Base-by-base conservation (phyloP, 2,888 invertebrate species). In the Crematogaster levior region DNA sequence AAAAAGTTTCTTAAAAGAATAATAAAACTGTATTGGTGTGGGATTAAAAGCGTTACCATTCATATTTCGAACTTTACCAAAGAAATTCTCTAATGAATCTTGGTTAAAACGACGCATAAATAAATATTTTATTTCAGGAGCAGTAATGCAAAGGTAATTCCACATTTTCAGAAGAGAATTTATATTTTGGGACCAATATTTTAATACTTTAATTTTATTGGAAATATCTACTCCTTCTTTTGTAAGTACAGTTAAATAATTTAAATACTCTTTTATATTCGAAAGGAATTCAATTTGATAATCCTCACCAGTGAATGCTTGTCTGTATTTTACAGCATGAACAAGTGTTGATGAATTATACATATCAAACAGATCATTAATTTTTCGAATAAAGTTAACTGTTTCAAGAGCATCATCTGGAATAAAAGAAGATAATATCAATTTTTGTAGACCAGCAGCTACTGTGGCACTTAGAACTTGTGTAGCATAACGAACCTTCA, bases 61-160 rank as follows among this genome's bases (percentile, higher is more conserved):
- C n/a, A 34, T 12, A n/a, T 9, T 6, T 18, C 68, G 48, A 5
- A 68, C 15, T 48, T 10, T 34, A 18, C 34, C 34, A 51, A 68
- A 68, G 6, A 68, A 68, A 48, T 68, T 68, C 10, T 68, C 51
- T 51, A 68, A 0, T 30, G 34, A 10, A 48, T 68, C 68, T 51
- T 68, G 34, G 4, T 68, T 68, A 21, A 68, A 51, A 18, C 68
- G 27, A 6, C 48, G 48, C n/a, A 30, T 30, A 6, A 34, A 27
- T 34, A 51, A 48, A 48, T n/a, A 51, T 34, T 66, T 46, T 4
- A 51, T 27, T 10, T 51, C 68, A 5, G 60, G 3, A 27, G 56
- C 56, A 27, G 21, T 53, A 21, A 9, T n/a, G 21, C 27, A 7
- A 18, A 65, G 27, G 18, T 65, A 40, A 65, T 37, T 5, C 65